Base-by-base conservation (phyloP, 2,797 vertebrate genomes). In the Schizopygopsis malacanthus region DNA sequence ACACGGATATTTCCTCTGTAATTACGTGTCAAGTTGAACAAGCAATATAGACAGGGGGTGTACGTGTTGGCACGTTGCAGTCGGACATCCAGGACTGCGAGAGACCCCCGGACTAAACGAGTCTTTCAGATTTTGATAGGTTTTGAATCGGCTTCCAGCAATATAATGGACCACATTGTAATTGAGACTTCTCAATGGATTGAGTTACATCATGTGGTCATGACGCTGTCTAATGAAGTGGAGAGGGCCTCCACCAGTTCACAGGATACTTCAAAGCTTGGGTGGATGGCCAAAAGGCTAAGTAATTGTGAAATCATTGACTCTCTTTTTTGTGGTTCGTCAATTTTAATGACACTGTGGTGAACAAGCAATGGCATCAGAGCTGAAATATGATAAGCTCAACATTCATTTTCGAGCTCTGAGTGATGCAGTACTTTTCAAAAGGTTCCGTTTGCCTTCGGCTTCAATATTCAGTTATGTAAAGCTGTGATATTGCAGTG, bases 21-120 rank as follows among this genome's bases (percentile, higher is more conserved):
- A 96, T 96, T 96, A 96, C 93, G 94, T 95, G 95, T 96, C 95
- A 95, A 95, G 94, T 96, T 93, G 96, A 96, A 95, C 95, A 96
- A 96, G 95, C 94, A 94, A 95, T 95, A 92, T 93, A 94, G 93
- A 92, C 93, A 92, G 76, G 92, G 91, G 92, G 91, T 94, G 92
- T 93, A 93, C 92, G 90, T 93, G 94, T 93, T 82, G 88, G 90
- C 89, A 88, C 85, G 56, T 87, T 88, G 92, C 91, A 88, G 87
- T 90, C 85, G 90, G 91, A 93, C 90, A 88, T 52, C 88, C 87
- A 89, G 91, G 90, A 92, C 90, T 71, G 88, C 92, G 87, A 45
- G 85, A 92, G 93, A 94, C 94, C 94, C 93, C 92, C 91, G 90
- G 90, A 92, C 94, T 93, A 95, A 95, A 96, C 95, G 95, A 94